These are phyloP conservation scores for Mus spicilegus DNA, from an alignment of 2,113 vertebrate species.

Conservation along the genomic window DNA sequence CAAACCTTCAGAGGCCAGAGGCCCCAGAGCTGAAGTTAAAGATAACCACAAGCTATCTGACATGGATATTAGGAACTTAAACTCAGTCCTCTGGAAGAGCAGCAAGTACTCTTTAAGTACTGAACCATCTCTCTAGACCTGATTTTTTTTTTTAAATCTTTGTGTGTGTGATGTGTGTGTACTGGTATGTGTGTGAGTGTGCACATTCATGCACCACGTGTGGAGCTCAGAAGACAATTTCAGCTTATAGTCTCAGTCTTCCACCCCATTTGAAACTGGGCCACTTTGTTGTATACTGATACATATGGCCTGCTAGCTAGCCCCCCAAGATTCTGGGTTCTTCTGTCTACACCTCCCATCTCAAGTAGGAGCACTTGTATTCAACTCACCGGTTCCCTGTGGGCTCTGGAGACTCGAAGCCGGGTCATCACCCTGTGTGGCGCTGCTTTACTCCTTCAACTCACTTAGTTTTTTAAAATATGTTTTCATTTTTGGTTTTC, in stretches of 20 bases:
- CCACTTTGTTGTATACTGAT: background rate
- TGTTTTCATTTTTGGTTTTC: background rate
- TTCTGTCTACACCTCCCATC: background rate
- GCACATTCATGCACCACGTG: background rate
- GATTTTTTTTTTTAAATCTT: background rate
- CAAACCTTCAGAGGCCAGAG: background rate
- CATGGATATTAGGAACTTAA: background rate
- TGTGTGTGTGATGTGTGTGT: background rate
- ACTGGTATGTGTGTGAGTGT: background rate
- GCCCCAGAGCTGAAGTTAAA: background rate
- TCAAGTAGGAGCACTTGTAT: background rate
- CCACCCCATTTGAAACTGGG: background rate
- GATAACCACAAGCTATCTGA: background rate
- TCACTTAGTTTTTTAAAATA: background rate
- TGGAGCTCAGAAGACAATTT: background rate
- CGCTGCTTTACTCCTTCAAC: background rate
- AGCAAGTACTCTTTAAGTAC: background rate
- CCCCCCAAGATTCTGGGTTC: background rate
- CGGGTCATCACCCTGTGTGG: background rate
- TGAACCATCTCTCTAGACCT: background rate
- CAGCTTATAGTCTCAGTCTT: background rate
- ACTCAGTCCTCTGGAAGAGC: background rate
- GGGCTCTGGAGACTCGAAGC: background rate
- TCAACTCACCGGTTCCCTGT: too few species aligned
- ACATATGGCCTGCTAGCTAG: background rate